Base-by-base conservation (phyloP, 2,113 vertebrate species). In the Myotis davidii region DNA sequence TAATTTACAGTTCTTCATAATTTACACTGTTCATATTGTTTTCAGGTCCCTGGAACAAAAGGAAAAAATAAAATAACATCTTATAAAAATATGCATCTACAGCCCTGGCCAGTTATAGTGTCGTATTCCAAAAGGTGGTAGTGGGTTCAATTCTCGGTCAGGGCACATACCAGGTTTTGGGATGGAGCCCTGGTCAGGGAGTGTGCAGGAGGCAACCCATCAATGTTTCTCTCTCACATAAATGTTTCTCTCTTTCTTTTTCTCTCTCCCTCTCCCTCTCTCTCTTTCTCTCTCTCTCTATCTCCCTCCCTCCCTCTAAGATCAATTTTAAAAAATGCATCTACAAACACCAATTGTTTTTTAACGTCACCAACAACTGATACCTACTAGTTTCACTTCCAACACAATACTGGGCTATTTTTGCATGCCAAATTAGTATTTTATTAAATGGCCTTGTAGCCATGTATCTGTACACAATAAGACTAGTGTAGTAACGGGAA, bases 261-360 rank as follows among this genome's bases (percentile, higher is more conserved):
- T 21, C 7, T 21, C 5, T 56, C 54, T 20, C 20, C 9, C 18
- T 20, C 54, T 21, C 20, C 8, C 20, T 2, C 54, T 56, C 54
- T 20, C 20, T 2, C 18, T 20, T 20, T 59, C 23, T 61, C 59
- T 61, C 9, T 27, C 10, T 27, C 59, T 61, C 59, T 61, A 10
- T 27, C 59, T 65, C 64, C 29, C 61, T 65, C 29, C 14, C 29
- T 67, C 8, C 29, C 64, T 65, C 64, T n/a, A n/a, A n/a, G 64
- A 67, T 67, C 32, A 67, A 67, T 67, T 67, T 67, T n/a, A 17
- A n/a, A 67, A 67, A 67, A 65, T 61, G 18, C 17, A 93, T 37
- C 59, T 92, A 78, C 16, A 89, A 96, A 94, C 32, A 84, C 1
- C 14, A 86, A 29, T 42, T 86, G 39, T 72, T 91, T 76, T 94